A percentile compares a stretch with the other conserved stretches of the same genome.
Evolutionary conservation across 2,113 vertebrate species (phyloP).

Genomic region (Aldabrachelys gigantea): DNA sequence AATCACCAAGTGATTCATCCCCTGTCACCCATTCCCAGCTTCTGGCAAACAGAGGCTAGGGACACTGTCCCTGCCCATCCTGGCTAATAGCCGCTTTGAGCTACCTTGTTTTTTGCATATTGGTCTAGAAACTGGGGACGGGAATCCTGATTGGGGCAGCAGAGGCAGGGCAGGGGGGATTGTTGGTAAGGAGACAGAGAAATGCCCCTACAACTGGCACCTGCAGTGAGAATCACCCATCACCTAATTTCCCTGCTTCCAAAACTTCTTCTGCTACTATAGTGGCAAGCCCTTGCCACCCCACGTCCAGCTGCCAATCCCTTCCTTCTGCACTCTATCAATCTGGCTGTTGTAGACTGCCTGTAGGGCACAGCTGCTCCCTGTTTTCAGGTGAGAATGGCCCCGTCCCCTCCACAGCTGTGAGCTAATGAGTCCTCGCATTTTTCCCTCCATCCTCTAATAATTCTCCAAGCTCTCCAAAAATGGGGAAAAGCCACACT

Average conservation of each 20-base stretch:
- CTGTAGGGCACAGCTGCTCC: not conserved
- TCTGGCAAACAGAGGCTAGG: too few species aligned
- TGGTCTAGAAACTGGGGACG: not conserved
- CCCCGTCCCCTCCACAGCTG: not conserved
- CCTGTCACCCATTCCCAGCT: too few species aligned
- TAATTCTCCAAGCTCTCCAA: not conserved
- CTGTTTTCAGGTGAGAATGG: not conserved
- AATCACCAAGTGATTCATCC: too few species aligned
- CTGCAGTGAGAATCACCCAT: not conserved
- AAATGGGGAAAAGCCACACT: not conserved
- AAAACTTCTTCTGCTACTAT: too few species aligned
- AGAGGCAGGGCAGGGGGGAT: not conserved
- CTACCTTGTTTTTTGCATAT: not conserved
- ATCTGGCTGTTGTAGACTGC: not conserved
- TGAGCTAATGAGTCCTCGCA: not conserved
- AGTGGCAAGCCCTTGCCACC: too few species aligned
- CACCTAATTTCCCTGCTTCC: not conserved
- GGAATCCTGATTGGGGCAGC: not conserved
- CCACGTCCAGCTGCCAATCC: too few species aligned
- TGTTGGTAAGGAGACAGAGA: accelerated
- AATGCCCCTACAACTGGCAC: not conserved
- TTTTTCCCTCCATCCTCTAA: not conserved
- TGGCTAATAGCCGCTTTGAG: not conserved
- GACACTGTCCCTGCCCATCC: too few species aligned
- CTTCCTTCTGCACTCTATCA: too few species aligned